A percentile compares a stretch with the other conserved stretches of the same genome.
These are phyloP conservation scores for Semaprochilodus insignis DNA, from an alignment of 2,797 vertebrate genomes.

Conservation along the genomic window DNA sequence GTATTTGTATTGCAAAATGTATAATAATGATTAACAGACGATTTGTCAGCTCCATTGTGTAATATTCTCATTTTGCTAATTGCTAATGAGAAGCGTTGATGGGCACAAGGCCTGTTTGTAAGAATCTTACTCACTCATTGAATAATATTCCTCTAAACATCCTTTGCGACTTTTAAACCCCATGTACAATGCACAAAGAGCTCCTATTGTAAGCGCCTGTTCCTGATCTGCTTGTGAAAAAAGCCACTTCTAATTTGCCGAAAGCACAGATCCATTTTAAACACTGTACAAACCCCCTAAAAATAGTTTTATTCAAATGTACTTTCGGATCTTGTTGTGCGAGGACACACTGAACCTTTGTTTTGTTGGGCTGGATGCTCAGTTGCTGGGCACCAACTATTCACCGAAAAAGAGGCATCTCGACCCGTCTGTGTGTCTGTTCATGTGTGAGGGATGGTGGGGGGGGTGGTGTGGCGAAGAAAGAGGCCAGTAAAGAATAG, in stretches of 20 bases:
- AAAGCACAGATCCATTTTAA: constrained; percentile 57
- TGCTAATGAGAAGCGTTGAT: not conserved
- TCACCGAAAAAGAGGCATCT: constrained; percentile 55
- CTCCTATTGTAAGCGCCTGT: constrained; percentile 54
- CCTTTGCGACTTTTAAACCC: constrained; percentile 51
- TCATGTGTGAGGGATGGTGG: constrained; percentile 20
- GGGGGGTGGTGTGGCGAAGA: constrained; percentile 54
- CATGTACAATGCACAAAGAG: constrained; percentile 54
- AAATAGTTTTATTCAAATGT: constrained; percentile 68
- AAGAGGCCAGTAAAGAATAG: constrained; percentile 66
- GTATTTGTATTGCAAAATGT: not conserved
- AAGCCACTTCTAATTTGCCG: constrained; percentile 38
- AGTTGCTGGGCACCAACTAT: constrained; percentile 65
- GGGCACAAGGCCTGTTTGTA: not conserved
- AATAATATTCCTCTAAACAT: constrained; percentile 23
- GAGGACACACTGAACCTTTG: constrained; percentile 71
- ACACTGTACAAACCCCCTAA: constrained; percentile 62
- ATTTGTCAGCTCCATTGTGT: not conserved
- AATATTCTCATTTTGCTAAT: not conserved
- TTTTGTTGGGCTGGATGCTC: constrained; percentile 67
- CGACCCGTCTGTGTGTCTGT: constrained; percentile 17
- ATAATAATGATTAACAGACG: not conserved
- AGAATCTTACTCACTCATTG: constrained; percentile 21
- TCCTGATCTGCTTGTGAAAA: constrained; percentile 42
- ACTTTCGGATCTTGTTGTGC: constrained; percentile 56